Evolutionary conservation across 1,140 invertebrate species (phyloP).

Genomic region (Listronotus oregonensis): DNA sequence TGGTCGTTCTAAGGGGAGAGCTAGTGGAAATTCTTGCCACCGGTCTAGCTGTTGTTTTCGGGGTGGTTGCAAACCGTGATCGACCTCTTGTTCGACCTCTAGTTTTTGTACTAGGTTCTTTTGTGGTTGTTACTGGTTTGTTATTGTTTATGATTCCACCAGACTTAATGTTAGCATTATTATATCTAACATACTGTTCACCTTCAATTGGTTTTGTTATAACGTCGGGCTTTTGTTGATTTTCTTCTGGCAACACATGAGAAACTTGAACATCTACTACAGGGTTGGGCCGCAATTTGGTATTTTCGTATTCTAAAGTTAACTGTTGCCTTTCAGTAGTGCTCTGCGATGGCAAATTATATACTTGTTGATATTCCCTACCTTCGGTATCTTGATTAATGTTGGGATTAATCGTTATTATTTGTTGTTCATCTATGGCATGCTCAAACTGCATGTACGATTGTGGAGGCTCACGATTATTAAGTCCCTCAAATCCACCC

Average conservation of each 20-base stretch:
- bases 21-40: conserved; percentile 34
- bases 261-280: conserved; percentile 33
- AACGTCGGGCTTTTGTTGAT: conserved; percentile 12
- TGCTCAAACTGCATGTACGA: conserved; percentile 40
- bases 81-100: conserved; percentile 37
- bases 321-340: conserved; percentile 9
- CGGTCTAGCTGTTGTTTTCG: conserved; percentile 51
- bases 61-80: conserved; percentile 49
- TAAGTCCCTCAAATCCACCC: conserved; percentile 16
- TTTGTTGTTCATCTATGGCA: conserved; percentile 27
- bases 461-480: conserved; percentile 21
- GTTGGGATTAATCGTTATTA: conserved; percentile 27
- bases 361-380: conserved; percentile 31
- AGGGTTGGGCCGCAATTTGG: conserved; percentile 10
- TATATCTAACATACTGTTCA: conserved; percentile 18
- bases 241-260: conserved; percentile 23
- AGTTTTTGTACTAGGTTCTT: conserved; percentile 2
- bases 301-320: conserved; percentile 28
- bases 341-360: conserved; percentile 13
- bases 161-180: conserved; percentile 37
- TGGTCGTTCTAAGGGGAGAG: conserved; percentile 34
- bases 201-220: conserved; percentile 26
- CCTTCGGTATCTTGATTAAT: conserved; percentile 4
- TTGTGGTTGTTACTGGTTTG: conserved; percentile 16
- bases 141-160: conserved; percentile 37